phyloP scores from a whole-genome alignment of 2,888 invertebrate genomes.

The Drosophila robusta region DNA sequence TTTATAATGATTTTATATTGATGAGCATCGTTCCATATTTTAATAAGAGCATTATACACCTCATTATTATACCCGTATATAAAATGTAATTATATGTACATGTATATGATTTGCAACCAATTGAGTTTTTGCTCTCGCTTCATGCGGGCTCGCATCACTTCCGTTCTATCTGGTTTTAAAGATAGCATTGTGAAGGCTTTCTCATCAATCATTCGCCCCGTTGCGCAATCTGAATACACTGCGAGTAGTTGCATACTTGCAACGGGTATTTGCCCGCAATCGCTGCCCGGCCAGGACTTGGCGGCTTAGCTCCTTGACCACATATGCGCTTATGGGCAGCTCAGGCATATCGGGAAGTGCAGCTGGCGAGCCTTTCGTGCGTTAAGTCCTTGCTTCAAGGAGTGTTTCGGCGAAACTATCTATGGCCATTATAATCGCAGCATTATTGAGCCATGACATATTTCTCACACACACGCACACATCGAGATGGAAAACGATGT shows the following conservation, averaged over 20 bases:
- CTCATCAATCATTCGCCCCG: constrained; percentile 70
- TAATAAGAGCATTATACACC: no score
- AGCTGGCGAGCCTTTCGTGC: constrained; percentile 18
- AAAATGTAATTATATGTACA: no score
- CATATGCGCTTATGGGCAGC: constrained; percentile 1
- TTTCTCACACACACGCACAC: constrained; percentile 27
- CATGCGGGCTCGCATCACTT: not conserved
- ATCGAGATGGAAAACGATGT: constrained; percentile 18
- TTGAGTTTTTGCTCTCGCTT: not conserved
- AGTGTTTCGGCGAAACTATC: constrained; percentile 23
- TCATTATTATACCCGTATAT: no score
- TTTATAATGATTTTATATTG: no score
- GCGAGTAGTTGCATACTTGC: constrained; percentile 21
- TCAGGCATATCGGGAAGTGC: constrained; percentile 14
- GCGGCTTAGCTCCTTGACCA: not conserved
- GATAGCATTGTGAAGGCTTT: constrained; percentile 3
- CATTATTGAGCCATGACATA: constrained; percentile 58
- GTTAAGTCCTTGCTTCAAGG: constrained; percentile 14
- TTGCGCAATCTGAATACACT: constrained; percentile 56
- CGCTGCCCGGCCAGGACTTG: not conserved
- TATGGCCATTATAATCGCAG: constrained; percentile 52
- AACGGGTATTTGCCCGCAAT: constrained; percentile 8
- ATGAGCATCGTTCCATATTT: no score
- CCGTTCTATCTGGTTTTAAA: not conserved
- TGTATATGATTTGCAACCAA: not conserved